Percentiles rank a stretch among this genome's conserved stretches.
These are phyloP conservation scores for Spilarctia lutea DNA, from an alignment of 2,888 invertebrate species.

Conservation along the genomic window DNA sequence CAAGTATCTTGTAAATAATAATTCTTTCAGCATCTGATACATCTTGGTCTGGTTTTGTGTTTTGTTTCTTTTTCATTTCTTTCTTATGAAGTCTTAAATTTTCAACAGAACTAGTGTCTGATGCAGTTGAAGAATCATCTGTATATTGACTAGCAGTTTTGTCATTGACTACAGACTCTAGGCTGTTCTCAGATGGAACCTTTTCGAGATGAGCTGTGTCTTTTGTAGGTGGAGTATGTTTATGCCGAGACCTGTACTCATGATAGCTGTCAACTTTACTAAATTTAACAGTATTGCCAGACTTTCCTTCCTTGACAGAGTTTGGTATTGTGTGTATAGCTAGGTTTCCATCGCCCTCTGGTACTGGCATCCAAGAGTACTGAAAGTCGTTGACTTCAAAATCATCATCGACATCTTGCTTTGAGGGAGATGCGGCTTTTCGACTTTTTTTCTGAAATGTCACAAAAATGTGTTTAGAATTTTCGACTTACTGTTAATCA, in stretches of 20 bases:
- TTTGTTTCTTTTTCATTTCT: conserved; percentile 38
- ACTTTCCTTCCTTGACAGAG: conserved; percentile 60
- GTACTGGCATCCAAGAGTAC: conserved; percentile 83
- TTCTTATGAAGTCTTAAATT: conserved; percentile 52
- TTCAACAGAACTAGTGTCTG: conserved; percentile 68
- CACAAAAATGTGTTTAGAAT: not conserved
- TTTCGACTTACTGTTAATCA: too few species aligned
- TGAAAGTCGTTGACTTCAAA: conserved; percentile 65
- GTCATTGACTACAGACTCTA: conserved; percentile 63
- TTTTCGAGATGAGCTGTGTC: conserved; percentile 54
- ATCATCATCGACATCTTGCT: conserved; percentile 44
- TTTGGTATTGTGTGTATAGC: conserved; percentile 77
- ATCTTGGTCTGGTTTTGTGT: conserved; percentile 45
- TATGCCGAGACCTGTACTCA: conserved; percentile 79
- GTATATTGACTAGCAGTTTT: conserved; percentile 55
- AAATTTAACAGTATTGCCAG: conserved; percentile 74
- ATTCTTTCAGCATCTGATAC: conserved; percentile 75
- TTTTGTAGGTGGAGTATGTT: conserved; percentile 82
- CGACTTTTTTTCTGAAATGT: conserved; percentile 58
- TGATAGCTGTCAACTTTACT: conserved; percentile 78
- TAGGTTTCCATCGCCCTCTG: conserved; percentile 74
- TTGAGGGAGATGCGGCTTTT: conserved; percentile 61
- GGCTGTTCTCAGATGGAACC: conserved; percentile 49
- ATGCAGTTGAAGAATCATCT: conserved; percentile 58
- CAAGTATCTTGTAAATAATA: conserved; percentile 78